Base-by-base conservation (phyloP, 2,113 vertebrate species). In the Dicentrarchus labrax region DNA sequence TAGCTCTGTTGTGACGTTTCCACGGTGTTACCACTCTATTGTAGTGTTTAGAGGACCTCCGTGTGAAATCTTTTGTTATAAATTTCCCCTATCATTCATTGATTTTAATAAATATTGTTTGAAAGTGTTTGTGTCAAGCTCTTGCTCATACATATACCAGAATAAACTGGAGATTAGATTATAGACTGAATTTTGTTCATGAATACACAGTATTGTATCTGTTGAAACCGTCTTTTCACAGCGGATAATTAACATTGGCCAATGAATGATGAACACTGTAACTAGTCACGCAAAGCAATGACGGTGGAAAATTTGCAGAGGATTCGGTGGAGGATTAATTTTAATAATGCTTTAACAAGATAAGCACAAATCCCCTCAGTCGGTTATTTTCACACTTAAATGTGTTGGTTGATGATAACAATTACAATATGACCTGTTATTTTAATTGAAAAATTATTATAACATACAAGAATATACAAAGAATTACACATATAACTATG, bases 91-190 rank as follows among this genome's bases (percentile, higher is more conserved):
- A 43, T 50, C 43, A 9, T 36, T 53, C 15, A 59, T 56, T 50
- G 8, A 72, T 87, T 83, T 66, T 2, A 15, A 80, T 48, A 59
- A 71, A 71, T 60, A 61, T 41, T 76, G 54, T 2, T 17, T 48
- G 41, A 50, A 65, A 8, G n/a, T 30, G 45, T 65, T 39, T 68
- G 22, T 21, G 24, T 66, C 43, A n/a, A 71, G 36, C 15, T 17
- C 4, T 4, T 38, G 6, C 12, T 24, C 10, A 30, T 4, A 15
- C 21, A 67, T 12, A 57, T 6, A 62, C 38, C 8, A 54, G 53
- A 61, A 38, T 66, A 80, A 81, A 71, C 54, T 41, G 48, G 1
- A n/a, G 53, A 71, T 68, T n/a, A 73, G 39, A 22, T 61, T 36
- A 38, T 22, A 22, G 22, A 51, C 30, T 6, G 2, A 70, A 47